A percentile compares a stretch with the other conserved stretches of the same genome.
Conservation (phyloP, 2,888 invertebrate genomes). For the Operophtera brumata region DNA sequence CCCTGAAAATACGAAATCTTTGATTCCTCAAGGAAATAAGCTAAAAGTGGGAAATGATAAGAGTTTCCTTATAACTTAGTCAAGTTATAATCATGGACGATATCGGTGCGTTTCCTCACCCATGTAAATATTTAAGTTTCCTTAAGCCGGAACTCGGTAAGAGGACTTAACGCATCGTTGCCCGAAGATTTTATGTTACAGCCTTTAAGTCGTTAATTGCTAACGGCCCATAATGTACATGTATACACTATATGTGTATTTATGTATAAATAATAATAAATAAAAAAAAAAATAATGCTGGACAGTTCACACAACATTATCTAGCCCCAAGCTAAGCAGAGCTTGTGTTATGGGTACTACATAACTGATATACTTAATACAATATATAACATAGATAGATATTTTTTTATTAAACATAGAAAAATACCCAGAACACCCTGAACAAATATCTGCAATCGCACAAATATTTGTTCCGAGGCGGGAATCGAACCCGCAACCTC, state of each 20-base stretch:
- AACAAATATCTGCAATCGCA: too few species aligned
- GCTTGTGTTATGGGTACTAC: too few species aligned
- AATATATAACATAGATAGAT: too few species aligned
- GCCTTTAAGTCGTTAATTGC: background rate
- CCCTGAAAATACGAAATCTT: conserved; percentile 11
- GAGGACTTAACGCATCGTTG: conserved; percentile 1
- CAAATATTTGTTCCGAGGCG: too few species aligned
- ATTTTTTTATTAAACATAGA: too few species aligned
- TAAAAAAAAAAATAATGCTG: too few species aligned
- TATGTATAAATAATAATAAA: background rate
- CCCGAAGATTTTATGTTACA: conserved; percentile 11
- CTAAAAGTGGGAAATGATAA: conserved; percentile 12
- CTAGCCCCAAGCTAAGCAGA: too few species aligned
- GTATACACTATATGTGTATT: background rate
- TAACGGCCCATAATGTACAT: background rate
- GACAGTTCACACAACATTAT: too few species aligned
- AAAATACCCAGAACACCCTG: too few species aligned
- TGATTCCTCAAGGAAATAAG: conserved; percentile 9
- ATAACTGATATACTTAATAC: too few species aligned
- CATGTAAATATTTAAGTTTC: conserved; percentile 16
- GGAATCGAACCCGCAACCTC: too few species aligned
- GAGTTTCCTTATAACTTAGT: conserved; percentile 5
- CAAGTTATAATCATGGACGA: conserved; percentile 8
- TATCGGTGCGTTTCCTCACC: background rate
- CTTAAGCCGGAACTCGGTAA: conserved; percentile 6